Evolutionary conservation across 1,140 invertebrate species (phyloP).

Genomic region (Oryctes rhinoceros): DNA sequence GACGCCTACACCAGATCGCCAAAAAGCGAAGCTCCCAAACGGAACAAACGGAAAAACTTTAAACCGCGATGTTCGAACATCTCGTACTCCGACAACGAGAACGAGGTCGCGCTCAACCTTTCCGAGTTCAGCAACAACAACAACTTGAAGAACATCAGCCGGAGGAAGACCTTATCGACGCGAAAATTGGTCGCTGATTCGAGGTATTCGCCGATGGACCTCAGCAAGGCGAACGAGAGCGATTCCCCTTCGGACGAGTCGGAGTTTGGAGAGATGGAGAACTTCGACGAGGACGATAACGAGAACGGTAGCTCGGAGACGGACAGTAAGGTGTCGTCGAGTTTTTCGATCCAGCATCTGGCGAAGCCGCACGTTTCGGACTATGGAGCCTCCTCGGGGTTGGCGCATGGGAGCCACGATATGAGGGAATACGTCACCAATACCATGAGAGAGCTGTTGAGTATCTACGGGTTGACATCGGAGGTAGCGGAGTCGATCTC

Average conservation of each 20-base stretch:
- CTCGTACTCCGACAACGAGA: slow-evolving; percentile 63
- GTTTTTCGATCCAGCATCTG: slow-evolving; percentile 59
- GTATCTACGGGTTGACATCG: slow-evolving; percentile 74
- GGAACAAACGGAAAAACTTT: slow-evolving; percentile 75
- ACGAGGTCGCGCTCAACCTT: slow-evolving; percentile 58
- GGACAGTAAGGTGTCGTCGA: slow-evolving; percentile 56
- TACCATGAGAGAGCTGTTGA: slow-evolving; percentile 78
- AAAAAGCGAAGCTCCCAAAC: slow-evolving; percentile 66
- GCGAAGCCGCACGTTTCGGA: slow-evolving; percentile 57
- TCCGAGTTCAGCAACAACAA: slow-evolving; percentile 61
- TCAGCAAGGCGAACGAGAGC: slow-evolving; percentile 51
- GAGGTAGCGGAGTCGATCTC: slow-evolving; percentile 69
- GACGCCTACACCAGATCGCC: slow-evolving; percentile 60
- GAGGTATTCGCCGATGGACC: slow-evolving; percentile 57
- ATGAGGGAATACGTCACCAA: slow-evolving; percentile 77
- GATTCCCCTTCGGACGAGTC: slow-evolving; percentile 48
- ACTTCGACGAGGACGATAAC: slow-evolving; percentile 49
- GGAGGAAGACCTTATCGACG: slow-evolving; percentile 55
- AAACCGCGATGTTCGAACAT: slow-evolving; percentile 70
- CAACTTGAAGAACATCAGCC: slow-evolving; percentile 59
- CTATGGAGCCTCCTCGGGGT: slow-evolving; percentile 40
- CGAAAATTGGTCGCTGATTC: slow-evolving; percentile 53
- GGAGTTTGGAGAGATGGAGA: slow-evolving; percentile 45
- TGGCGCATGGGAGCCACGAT: slow-evolving; percentile 53
- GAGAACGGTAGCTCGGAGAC: slow-evolving; percentile 49